Percentiles rank a stretch among this genome's conserved stretches.
Evolutionary conservation across 2,888 invertebrate genomes (phyloP).

Genomic region (Beris morrisii): DNA sequence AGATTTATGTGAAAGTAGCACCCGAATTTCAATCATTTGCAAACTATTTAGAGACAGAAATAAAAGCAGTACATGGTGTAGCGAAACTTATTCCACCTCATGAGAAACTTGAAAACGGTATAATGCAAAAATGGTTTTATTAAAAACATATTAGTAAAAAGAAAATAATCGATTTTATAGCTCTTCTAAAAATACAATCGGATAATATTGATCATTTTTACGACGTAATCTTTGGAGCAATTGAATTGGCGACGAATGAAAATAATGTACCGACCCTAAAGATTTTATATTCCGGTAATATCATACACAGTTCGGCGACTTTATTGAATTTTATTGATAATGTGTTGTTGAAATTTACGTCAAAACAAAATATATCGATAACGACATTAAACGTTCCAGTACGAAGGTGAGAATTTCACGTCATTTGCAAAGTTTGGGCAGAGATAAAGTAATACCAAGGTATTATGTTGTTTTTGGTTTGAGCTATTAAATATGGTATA

Average conservation of each 20-base stretch:
- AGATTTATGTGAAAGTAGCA: conserved; percentile 31
- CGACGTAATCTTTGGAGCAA: conserved; percentile 49
- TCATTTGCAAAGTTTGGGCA: no score
- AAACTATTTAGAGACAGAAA: conserved; percentile 19
- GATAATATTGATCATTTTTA: conserved; percentile 50
- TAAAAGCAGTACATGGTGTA: conserved; percentile 16
- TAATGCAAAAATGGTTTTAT: neutral
- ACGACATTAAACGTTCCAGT: conserved; percentile 48
- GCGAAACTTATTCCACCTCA: conserved; percentile 14
- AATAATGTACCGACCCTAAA: conserved; percentile 43
- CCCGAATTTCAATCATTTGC: conserved; percentile 11
- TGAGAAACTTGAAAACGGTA: conserved; percentile 22
- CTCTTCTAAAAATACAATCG: conserved; percentile 46
- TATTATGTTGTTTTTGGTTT: neutral
- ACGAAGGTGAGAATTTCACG: conserved; percentile 41
- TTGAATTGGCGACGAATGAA: conserved; percentile 43
- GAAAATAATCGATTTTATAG: conserved; percentile 40
- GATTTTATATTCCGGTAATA: conserved; percentile 57
- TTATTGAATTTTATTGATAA: conserved; percentile 59
- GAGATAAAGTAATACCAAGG: neutral
- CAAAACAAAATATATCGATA: conserved; percentile 39
- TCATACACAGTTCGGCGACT: conserved; percentile 60
- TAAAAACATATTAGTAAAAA: neutral
- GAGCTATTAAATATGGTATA: no score
- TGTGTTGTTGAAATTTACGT: conserved; percentile 51